These are phyloP conservation scores for Deilephila elpenor DNA, from an alignment of 2,888 invertebrate species.

Conservation along the genomic window DNA sequence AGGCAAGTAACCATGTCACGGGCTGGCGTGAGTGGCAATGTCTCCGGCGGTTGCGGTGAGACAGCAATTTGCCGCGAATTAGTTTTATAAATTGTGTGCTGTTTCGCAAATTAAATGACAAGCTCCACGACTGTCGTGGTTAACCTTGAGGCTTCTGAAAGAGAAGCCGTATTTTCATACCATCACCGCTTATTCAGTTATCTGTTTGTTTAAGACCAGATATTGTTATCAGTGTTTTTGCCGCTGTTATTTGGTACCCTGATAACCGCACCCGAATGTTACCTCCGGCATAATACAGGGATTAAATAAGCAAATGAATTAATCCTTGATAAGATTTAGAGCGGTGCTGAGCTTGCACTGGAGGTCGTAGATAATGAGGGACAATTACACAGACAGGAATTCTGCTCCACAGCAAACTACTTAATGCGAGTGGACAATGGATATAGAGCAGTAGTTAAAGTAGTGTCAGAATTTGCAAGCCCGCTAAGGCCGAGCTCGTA, in stretches of 20 bases:
- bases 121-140: constrained; percentile 44
- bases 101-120: constrained; percentile 45
- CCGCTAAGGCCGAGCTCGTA: not conserved
- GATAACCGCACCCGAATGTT: too few relatives aligned
- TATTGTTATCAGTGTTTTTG: not conserved
- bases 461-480: not conserved
- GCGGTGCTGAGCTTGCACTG: not conserved
- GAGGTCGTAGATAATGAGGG: constrained; percentile 9
- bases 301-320: too few relatives aligned
- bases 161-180: not conserved
- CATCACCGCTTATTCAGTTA: not conserved
- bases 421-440: constrained; percentile 4
- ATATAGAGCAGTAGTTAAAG: not conserved
- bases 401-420: not conserved
- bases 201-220: not conserved
- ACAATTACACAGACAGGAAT: not conserved
- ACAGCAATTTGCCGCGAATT: constrained; percentile 43
- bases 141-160: constrained; percentile 28
- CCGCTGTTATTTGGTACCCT: not conserved
- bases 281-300: too few relatives aligned
- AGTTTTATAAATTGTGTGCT: constrained; percentile 43
- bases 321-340: not conserved
- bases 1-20: constrained; percentile 1
- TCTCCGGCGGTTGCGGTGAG: constrained; percentile 40
- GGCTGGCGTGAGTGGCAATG: constrained; percentile 29